Evolutionary conservation across 2,797 vertebrate genomes (phyloP), one percentile per base, ranked within the genome.

Genomic region (Caiman crocodilus): DNA sequence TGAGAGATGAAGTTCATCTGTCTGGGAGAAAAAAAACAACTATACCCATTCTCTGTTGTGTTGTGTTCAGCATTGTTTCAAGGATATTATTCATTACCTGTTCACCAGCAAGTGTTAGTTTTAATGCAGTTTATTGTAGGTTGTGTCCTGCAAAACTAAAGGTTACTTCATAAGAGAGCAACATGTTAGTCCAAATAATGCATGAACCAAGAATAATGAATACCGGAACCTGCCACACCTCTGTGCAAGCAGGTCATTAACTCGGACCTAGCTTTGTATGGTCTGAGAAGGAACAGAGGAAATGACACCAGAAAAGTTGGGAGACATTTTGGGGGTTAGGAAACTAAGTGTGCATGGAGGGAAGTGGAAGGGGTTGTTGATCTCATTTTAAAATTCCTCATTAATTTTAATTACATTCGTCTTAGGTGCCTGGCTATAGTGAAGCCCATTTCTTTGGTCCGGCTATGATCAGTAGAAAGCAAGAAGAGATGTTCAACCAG

Each of bases 361-460:
- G 7, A 73, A 25, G 42, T 50, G 35, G 13, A 73, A 73, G 21
- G 20, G 17, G 14, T 42, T 42, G 69, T 23, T 50, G 35, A 35
- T 2, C 5, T 73, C 35, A 50, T 35, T 50, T 85, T 50, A 84
- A 88, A 89, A 42, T 85, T 88, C 88, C 92, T 92, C 65, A 65
- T 35, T 91, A 94, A 82, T 61, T 96, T 93, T 93, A 96, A 95
- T 92, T 95, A 95, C 96, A 91, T 85, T 89, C 94, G 59, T 77
- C 61, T 82, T 71, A 90, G 84, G 84, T 94, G 82, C 21, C 75
- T 84, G 35, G 63, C 91, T 80, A 85, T 65, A 71, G 57, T 71
- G 92, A 94, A 91, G 21, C 21, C 67, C 35, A 21, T 35, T 71
- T 71, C 32, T 71, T 13, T 71, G 12, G 16, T 2, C 74, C 30